These are phyloP conservation scores for Heliconius aoede DNA, from an alignment of 2,888 invertebrate species.

Conservation along the genomic window DNA sequence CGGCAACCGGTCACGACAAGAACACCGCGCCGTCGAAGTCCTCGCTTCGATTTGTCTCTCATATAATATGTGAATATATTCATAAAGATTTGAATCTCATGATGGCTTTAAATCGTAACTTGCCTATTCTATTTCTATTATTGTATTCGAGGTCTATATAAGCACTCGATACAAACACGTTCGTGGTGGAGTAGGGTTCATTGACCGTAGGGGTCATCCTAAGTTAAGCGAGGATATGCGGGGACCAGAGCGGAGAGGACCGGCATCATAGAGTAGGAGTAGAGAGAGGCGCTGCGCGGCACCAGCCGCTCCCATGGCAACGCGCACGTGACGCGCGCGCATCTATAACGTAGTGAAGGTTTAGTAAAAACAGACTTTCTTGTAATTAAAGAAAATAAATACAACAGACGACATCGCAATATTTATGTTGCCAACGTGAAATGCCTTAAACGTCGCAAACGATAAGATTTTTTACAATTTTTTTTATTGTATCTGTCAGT, in stretches of 20 bases:
- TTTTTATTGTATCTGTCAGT: too few relatives aligned
- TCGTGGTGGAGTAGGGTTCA: conserved; percentile 29
- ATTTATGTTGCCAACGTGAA: neutral
- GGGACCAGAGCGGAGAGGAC: conserved; percentile 21
- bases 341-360: too few relatives aligned
- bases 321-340: too few relatives aligned
- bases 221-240: conserved; percentile 17
- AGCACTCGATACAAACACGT: conserved; percentile 39
- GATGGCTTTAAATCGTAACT: neutral
- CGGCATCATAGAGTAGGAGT: too few relatives aligned
- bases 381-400: neutral
- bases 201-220: conserved; percentile 40
- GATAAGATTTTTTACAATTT: too few relatives aligned
- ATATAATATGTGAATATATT: conserved; percentile 6
- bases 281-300: neutral
- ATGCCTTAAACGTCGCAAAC: too few relatives aligned
- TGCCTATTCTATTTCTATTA: too few relatives aligned
- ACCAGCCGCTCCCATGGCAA: too few relatives aligned
- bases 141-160: conserved; percentile 30
- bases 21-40: too few relatives aligned
- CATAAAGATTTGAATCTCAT: neutral
- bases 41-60: neutral
- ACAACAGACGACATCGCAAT: neutral
- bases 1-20: conserved; percentile 18
- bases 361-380: too few relatives aligned